phyloP scores from a whole-genome alignment of 2,888 invertebrate species.

The Panorpa germanica region DNA sequence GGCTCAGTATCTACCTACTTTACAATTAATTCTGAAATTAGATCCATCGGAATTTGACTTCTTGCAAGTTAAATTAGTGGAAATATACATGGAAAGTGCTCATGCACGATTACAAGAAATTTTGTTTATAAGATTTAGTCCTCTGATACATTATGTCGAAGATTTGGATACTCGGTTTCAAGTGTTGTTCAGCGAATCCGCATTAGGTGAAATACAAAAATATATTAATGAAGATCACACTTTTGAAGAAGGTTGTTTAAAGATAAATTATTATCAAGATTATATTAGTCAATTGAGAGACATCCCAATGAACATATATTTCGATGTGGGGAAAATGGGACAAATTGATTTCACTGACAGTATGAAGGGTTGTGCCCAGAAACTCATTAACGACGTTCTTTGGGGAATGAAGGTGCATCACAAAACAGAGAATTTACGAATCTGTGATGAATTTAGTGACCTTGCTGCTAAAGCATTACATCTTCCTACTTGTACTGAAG shows the following conservation, averaged over 20 bases:
- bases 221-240: conserved; percentile 30
- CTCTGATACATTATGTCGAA: conserved; percentile 33
- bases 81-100: conserved; percentile 31
- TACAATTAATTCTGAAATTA: conserved; percentile 29
- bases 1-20: conserved; percentile 35
- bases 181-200: conserved; percentile 31
- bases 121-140: conserved; percentile 31
- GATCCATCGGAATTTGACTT: conserved; percentile 25
- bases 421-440: conserved; percentile 41
- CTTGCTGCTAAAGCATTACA: conserved; percentile 47
- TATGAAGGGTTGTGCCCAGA: conserved; percentile 34
- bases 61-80: conserved; percentile 36
- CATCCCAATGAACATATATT: conserved; percentile 46
- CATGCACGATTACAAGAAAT: conserved; percentile 30
- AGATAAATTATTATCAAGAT: conserved; percentile 37
- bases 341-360: conserved; percentile 42
- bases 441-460: conserved; percentile 51
- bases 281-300: conserved; percentile 38
- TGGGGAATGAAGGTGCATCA: conserved; percentile 40
- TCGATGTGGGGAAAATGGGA: conserved; percentile 39
- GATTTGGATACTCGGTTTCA: conserved; percentile 32
- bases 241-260: conserved; percentile 37
- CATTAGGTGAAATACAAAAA: conserved; percentile 24
- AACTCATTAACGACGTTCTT: conserved; percentile 40
- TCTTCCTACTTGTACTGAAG: conserved; percentile 59